Conservation (phyloP, 2,888 invertebrate species). For the Drosophila aldrichi region DNA sequence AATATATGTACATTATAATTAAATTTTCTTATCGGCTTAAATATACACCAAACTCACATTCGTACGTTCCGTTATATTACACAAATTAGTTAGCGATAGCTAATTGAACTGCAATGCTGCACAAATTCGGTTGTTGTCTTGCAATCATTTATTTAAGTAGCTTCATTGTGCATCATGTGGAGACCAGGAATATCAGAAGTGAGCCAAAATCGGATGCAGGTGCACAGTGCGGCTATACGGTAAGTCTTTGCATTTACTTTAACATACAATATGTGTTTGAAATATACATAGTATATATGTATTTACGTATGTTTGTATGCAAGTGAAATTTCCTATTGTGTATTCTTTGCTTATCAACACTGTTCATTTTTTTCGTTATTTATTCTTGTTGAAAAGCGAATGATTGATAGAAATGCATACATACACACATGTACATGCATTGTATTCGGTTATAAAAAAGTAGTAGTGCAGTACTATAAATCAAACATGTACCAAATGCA, state of each 20-base stretch:
- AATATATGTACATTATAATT: constrained; percentile 16
- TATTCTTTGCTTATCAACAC: constrained; percentile 3
- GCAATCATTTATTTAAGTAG: constrained; percentile 35
- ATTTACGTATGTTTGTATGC: not conserved
- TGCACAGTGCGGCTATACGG: constrained; percentile 77
- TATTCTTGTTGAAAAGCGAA: constrained; percentile 8
- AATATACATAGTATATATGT: not conserved
- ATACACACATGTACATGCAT: not conserved
- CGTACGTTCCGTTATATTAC: not conserved
- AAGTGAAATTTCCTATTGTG: not conserved
- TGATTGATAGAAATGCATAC: not conserved
- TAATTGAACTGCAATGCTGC: constrained; percentile 45
- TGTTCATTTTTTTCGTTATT: constrained; percentile 16
- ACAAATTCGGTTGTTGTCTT: constrained; percentile 26
- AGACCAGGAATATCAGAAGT: constrained; percentile 48
- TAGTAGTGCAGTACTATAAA: too few relatives aligned
- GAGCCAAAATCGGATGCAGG: constrained; percentile 42
- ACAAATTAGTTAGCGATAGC: constrained; percentile 11
- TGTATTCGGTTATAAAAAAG: not conserved
- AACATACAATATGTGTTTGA: not conserved
- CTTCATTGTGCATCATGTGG: constrained; percentile 31
- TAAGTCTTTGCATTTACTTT: constrained; percentile 43
- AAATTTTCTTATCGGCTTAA: constrained; percentile 43
- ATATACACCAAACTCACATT: constrained; percentile 6
- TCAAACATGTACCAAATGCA: too few relatives aligned